Percentiles rank a stretch among this genome's conserved stretches.
Conservation (phyloP, 1,140 invertebrate species). For the Trissolcus basalis region DNA sequence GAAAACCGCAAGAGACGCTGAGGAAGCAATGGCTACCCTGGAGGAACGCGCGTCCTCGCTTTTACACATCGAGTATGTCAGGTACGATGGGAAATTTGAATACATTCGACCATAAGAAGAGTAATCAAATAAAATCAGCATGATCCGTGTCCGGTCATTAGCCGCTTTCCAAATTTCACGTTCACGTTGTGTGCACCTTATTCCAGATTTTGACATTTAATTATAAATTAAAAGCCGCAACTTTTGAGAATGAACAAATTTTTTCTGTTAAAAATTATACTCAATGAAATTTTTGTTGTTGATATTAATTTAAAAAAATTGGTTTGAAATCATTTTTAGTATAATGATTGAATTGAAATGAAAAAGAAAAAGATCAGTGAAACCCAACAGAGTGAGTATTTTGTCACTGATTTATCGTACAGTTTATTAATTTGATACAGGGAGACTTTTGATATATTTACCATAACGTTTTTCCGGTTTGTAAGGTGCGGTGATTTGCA, state of each 20-base stretch:
- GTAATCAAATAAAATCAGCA: slow-evolving; percentile 14
- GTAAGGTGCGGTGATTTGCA: slow-evolving; percentile 6
- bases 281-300: no score
- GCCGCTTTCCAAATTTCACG: slow-evolving; percentile 37
- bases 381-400: no score
- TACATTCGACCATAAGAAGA: slow-evolving; percentile 38
- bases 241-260: no score
- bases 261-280: no score
- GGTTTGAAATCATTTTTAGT: no score
- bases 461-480: no score
- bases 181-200: slow-evolving; percentile 13
- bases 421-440: no score
- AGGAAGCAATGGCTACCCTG: slow-evolving; percentile 66
- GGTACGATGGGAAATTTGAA: slow-evolving; percentile 59
- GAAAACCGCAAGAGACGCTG: slow-evolving; percentile 70
- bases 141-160: slow-evolving; percentile 19
- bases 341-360: no score
- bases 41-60: slow-evolving; percentile 71
- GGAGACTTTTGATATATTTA: no score
- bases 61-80: slow-evolving; percentile 69
- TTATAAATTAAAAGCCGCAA: slow-evolving; percentile 3
- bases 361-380: no score
- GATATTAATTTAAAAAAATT: no score
- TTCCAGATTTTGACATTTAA: slow-evolving; percentile 18
- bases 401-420: no score